phyloP scores from a whole-genome alignment of 2,888 invertebrate species.

The Globia sparganii region DNA sequence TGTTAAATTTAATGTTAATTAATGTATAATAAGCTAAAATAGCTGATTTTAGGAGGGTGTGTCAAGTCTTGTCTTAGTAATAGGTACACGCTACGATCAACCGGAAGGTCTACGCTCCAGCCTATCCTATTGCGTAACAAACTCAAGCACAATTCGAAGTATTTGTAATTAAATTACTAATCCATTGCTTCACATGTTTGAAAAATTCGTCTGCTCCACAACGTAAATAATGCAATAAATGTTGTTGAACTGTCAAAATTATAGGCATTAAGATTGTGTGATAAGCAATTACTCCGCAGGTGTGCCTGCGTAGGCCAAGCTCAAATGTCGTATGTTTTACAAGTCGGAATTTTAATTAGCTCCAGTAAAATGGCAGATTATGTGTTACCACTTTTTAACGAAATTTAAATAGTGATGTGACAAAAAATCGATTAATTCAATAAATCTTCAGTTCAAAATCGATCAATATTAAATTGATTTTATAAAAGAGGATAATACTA shows the following conservation, averaged over 20 bases:
- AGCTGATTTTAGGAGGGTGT: neutral
- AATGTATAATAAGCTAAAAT: neutral
- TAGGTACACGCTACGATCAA: neutral
- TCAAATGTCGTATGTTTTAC: too few species aligned
- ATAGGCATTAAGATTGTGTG: neutral
- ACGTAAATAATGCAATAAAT: neutral
- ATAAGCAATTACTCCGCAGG: neutral
- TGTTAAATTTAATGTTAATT: neutral
- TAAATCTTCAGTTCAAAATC: too few species aligned
- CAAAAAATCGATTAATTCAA: too few species aligned
- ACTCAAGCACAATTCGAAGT: neutral
- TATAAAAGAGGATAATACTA: too few species aligned
- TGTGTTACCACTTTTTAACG: too few species aligned
- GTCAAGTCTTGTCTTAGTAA: neutral
- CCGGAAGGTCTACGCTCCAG: neutral
- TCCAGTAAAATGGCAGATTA: too few species aligned
- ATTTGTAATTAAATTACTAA: neutral
- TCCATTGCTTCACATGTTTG: too few species aligned
- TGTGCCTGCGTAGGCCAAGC: neutral
- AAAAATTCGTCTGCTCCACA: neutral
- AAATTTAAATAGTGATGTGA: too few species aligned
- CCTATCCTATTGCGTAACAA: too few species aligned
- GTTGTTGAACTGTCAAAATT: neutral
- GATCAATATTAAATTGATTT: too few species aligned
- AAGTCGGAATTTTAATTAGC: too few species aligned